A percentile compares a stretch with the other conserved stretches of the same genome.
Evolutionary conservation across 1,140 invertebrate species (phyloP).

Genomic region (Plutomurus gul): DNA sequence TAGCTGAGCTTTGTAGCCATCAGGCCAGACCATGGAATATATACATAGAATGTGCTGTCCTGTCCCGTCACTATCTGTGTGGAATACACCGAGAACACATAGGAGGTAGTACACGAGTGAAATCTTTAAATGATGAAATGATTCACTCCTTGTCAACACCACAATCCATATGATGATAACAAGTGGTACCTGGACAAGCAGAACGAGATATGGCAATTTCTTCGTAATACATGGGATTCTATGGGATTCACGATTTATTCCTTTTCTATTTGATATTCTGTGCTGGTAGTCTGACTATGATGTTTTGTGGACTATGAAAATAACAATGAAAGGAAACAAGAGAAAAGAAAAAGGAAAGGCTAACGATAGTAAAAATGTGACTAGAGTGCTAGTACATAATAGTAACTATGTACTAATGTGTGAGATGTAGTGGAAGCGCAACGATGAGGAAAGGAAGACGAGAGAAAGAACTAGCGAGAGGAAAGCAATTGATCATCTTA

Average conservation of each 20-base stretch:
- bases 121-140: not conserved
- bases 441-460: not conserved
- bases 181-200: not conserved
- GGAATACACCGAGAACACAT: too few relatives aligned
- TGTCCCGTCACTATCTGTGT: not conserved
- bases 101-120: too few relatives aligned
- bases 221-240: not conserved
- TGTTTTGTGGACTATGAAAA: too few relatives aligned
- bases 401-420: not conserved
- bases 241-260: too few relatives aligned
- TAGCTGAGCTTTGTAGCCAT: conserved; percentile 29
- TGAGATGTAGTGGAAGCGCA: not conserved
- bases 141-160: not conserved
- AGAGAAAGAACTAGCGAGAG: too few relatives aligned
- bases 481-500: conserved; percentile 14
- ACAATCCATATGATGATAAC: not conserved
- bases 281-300: too few relatives aligned
- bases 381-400: not conserved
- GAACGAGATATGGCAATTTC: not conserved
- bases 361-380: too few relatives aligned
- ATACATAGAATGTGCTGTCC: not conserved
- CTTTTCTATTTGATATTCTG: too few relatives aligned
- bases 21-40: not conserved
- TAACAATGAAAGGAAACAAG: too few relatives aligned
- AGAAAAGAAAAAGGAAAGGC: too few relatives aligned